Conservation (phyloP, 2,113 vertebrate genomes). For the Nyctibius bracteatus region DNA sequence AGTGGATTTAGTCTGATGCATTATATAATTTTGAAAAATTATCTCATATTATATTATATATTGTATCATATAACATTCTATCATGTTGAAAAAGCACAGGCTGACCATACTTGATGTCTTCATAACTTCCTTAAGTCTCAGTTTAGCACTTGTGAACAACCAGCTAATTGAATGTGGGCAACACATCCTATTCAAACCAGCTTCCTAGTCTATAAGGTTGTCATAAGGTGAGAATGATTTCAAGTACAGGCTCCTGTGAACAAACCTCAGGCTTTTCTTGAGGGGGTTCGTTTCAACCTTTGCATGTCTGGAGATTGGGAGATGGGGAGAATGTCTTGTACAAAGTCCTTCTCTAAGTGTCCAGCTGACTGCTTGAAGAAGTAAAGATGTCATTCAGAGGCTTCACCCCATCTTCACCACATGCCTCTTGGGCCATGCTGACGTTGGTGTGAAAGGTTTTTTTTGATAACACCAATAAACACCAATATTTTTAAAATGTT, state of each 20-base stretch:
- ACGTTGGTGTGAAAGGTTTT: background rate
- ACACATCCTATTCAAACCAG: background rate
- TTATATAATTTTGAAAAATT: background rate
- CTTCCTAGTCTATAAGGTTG: background rate
- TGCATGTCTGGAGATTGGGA: background rate
- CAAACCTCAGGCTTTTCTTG: background rate
- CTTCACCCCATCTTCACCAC: background rate
- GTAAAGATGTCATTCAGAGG: background rate
- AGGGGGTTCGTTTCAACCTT: background rate
- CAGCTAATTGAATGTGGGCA: background rate
- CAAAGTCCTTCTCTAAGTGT: background rate
- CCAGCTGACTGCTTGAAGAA: background rate
- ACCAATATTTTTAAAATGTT: background rate
- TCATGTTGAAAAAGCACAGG: background rate
- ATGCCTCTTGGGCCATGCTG: fast-evolving
- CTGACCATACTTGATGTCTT: background rate
- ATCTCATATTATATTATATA: too few relatives aligned
- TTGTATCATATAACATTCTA: too few relatives aligned
- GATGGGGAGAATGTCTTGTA: fast-evolving
- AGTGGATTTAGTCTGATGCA: background rate
- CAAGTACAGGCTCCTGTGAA: background rate
- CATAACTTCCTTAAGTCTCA: background rate
- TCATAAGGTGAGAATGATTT: background rate
- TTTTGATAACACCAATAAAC: background rate
- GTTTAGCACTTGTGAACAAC: background rate